These are phyloP conservation scores for Gracilinanus agilis DNA, from an alignment of 2,113 vertebrate genomes.

Conservation along the genomic window DNA sequence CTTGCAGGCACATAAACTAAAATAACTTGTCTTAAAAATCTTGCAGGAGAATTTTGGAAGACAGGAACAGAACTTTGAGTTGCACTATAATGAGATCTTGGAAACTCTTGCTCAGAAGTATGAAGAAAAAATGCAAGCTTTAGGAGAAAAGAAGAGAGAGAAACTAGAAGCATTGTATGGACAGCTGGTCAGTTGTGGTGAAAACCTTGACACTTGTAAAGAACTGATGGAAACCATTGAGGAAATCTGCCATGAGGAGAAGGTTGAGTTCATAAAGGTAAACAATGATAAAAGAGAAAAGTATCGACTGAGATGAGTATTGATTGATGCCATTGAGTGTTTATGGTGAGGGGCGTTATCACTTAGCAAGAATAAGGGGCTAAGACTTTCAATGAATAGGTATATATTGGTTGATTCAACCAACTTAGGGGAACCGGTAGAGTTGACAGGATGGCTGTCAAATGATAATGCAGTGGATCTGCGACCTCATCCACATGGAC, in stretches of 20 bases:
- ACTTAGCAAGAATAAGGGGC: background rate
- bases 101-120: constrained; percentile 93
- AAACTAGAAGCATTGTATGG: constrained; percentile 93
- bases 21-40: constrained; percentile 18
- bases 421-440: background rate
- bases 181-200: constrained; percentile 92
- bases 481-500: background rate
- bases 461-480: background rate
- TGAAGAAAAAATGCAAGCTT: constrained; percentile 86
- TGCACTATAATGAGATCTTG: constrained; percentile 92
- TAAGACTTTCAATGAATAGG: background rate
- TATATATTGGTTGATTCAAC: background rate
- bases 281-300: constrained; percentile 13
- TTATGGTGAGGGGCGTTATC: background rate
- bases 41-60: constrained; percentile 96
- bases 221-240: constrained; percentile 93
- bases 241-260: constrained; percentile 89
- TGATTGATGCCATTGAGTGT: background rate
- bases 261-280: constrained; percentile 93
- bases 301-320: background rate
- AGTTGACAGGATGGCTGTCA: background rate
- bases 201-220: constrained; percentile 90
- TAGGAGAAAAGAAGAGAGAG: constrained; percentile 92
- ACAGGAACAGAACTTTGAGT: constrained; percentile 95
- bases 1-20: background rate